phyloP scores from a whole-genome alignment of 2,797 vertebrate genomes.

The Pseudochaenichthys georgianus region DNA sequence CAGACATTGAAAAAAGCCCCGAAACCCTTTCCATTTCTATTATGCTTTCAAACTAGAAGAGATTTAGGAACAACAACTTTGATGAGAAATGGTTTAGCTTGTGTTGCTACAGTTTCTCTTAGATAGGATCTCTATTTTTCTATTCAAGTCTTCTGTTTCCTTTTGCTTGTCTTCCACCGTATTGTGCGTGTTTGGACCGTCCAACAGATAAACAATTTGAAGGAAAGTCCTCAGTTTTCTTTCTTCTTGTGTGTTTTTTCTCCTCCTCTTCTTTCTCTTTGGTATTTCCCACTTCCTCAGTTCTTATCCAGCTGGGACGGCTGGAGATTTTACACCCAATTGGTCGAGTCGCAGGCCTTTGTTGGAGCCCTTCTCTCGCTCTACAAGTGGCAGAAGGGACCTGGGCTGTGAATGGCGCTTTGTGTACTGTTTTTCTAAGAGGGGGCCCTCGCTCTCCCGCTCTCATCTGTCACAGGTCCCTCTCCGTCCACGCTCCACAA shows the following conservation, averaged over 20 bases:
- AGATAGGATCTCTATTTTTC: slow-evolving; percentile 21
- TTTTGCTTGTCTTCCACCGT: slow-evolving; percentile 15
- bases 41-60: neutral
- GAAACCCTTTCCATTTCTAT: neutral
- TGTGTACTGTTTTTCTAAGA: slow-evolving; percentile 98
- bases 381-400: slow-evolving; percentile 97
- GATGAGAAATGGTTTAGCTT: slow-evolving; percentile 5
- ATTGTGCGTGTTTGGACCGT: slow-evolving; percentile 37
- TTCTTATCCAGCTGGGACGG: slow-evolving; percentile 80
- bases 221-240: slow-evolving; percentile 51
- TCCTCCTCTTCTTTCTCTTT: slow-evolving; percentile 66
- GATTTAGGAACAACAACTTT: neutral
- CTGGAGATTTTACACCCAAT: slow-evolving; percentile 96
- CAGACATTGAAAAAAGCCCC: no score
- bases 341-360: slow-evolving; percentile 93
- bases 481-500: slow-evolving; percentile 94
- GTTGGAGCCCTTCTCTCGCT: slow-evolving; percentile 91
- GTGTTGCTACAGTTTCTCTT: neutral
- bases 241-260: slow-evolving; percentile 3
- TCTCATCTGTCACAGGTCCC: slow-evolving; percentile 99
- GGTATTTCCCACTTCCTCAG: slow-evolving; percentile 77
- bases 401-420: slow-evolving; percentile 94
- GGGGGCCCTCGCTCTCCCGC: slow-evolving; percentile 90
- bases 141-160: slow-evolving; percentile 14
- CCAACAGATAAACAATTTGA: slow-evolving; percentile 55